Evolutionary conservation across 2,113 vertebrate species (phyloP).

Genomic region (Mellivora capensis): DNA sequence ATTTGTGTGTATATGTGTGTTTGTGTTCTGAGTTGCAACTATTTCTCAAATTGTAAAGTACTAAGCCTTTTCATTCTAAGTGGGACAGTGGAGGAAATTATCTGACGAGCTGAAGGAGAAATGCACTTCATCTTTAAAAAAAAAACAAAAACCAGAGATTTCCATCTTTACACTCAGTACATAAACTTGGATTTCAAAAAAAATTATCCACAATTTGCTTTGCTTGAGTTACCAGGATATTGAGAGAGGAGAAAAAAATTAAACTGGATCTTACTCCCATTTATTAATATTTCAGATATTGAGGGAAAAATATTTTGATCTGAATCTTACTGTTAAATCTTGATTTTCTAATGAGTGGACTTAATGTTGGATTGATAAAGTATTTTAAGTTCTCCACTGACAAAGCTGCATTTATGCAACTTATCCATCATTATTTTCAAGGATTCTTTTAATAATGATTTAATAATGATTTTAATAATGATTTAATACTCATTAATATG

Average conservation of each 20-base stretch:
- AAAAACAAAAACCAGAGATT: background rate
- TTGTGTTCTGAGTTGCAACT: background rate
- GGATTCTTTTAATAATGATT: background rate
- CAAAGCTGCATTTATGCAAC: background rate
- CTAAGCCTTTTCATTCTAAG: background rate
- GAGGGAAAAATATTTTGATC: background rate
- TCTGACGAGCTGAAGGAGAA: background rate
- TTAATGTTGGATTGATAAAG: background rate
- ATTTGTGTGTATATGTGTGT: background rate
- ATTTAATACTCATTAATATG: too few species aligned
- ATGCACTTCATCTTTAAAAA: background rate
- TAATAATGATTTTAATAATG: background rate
- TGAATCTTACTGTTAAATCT: background rate
- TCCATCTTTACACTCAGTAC: background rate
- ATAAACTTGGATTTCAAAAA: conserved; percentile 14
- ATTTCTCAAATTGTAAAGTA: background rate
- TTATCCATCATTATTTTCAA: background rate
- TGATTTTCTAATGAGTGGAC: background rate
- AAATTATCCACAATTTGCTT: conserved; percentile 34
- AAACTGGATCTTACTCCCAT: background rate
- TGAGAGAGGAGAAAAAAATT: background rate
- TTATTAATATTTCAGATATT: background rate
- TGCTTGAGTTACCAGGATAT: conserved; percentile 1
- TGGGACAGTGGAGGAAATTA: background rate
- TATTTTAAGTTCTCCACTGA: background rate